Percentiles rank a stretch among this genome's conserved stretches.
Conservation (phyloP, 1,140 invertebrate species). For the Drosophila seguyi region DNA sequence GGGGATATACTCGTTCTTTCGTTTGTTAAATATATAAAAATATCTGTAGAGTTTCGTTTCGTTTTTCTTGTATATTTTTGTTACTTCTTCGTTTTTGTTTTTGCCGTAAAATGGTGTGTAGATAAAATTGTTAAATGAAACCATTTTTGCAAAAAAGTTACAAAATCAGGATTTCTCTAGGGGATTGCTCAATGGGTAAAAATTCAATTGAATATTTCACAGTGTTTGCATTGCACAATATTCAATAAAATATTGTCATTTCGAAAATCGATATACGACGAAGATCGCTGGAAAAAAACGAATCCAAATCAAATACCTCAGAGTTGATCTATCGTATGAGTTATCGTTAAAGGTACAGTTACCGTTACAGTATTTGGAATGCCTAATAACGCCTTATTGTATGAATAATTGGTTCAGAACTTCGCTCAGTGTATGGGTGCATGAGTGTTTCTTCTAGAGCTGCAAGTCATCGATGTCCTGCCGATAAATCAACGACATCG, state of each 20-base stretch:
- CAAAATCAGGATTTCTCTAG: constrained; percentile 46
- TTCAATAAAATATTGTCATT: constrained; percentile 77
- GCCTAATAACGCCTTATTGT: constrained; percentile 53
- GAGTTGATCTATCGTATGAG: constrained; percentile 17
- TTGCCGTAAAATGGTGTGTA: constrained; percentile 49
- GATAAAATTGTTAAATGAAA: constrained; percentile 62
- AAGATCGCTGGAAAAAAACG: constrained; percentile 25
- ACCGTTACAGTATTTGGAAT: constrained; percentile 63
- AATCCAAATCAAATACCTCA: constrained; percentile 22
- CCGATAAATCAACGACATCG: neutral
- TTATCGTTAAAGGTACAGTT: constrained; percentile 55
- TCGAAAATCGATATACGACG: constrained; percentile 46
- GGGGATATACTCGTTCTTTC: constrained; percentile 32
- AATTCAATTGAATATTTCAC: constrained; percentile 47
- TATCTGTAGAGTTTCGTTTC: constrained; percentile 42
- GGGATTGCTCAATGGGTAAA: constrained; percentile 51
- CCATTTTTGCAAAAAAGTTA: constrained; percentile 51
- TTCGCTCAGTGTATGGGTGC: constrained; percentile 32
- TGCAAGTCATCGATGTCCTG: constrained; percentile 3
- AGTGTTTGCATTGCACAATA: constrained; percentile 57
- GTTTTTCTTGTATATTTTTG: neutral
- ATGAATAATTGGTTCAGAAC: constrained; percentile 69
- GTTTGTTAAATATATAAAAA: constrained; percentile 46
- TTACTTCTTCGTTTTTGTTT: constrained; percentile 27
- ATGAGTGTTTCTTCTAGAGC: constrained; percentile 14